phyloP scores from a whole-genome alignment of 2,797 vertebrate genomes.

The Lagorchestes hirsutus region DNA sequence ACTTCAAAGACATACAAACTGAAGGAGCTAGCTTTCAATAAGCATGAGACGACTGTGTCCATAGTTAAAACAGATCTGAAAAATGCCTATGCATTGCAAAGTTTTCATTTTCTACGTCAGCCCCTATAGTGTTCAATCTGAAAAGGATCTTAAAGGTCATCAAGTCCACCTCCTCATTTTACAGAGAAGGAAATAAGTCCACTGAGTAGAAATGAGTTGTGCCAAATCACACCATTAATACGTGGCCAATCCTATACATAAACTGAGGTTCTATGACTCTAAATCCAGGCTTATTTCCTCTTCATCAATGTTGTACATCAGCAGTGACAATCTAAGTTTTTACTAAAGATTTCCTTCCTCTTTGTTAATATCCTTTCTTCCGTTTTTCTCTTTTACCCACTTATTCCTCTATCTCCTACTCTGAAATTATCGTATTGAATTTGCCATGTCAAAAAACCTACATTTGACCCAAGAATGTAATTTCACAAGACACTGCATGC shows the following conservation, averaged over 20 bases:
- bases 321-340: background rate
- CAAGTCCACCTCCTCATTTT: background rate
- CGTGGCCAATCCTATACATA: background rate
- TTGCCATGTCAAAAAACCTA: background rate
- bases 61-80: background rate
- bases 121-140: background rate
- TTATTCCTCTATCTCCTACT: background rate
- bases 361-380: background rate
- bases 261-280: background rate
- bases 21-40: background rate
- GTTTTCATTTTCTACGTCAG: background rate
- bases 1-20: background rate
- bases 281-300: background rate
- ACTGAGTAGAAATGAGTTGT: background rate
- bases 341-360: background rate
- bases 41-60: background rate
- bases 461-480: background rate
- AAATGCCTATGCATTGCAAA: background rate
- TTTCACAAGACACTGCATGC: background rate
- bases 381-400: background rate
- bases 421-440: background rate
- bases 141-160: background rate
- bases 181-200: background rate
- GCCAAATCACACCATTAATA: background rate
- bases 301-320: background rate